These are phyloP conservation scores for Empidonax alnorum DNA, from an alignment of 2,113 vertebrate species.

Conservation along the genomic window DNA sequence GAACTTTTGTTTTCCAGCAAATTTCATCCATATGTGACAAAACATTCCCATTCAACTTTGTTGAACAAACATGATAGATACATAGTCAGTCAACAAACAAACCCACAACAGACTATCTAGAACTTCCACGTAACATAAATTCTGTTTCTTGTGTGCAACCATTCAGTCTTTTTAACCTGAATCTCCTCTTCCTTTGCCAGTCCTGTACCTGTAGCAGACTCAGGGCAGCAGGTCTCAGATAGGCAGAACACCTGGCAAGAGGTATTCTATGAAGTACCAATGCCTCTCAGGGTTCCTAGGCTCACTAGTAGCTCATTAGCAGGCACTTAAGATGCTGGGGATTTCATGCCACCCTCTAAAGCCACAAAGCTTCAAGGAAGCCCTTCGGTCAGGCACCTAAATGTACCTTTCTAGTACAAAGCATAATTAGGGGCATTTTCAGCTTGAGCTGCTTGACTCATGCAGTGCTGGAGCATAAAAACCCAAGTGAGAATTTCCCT, in stretches of 20 bases:
- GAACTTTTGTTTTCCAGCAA: background rate
- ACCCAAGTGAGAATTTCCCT: background rate
- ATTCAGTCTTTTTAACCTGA: background rate
- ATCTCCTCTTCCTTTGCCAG: background rate
- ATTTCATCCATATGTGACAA: background rate
- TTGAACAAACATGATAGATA: background rate
- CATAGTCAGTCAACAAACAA: background rate
- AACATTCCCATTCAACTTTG: background rate
- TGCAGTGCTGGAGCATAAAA: background rate
- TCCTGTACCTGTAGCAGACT: background rate
- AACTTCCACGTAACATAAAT: background rate
- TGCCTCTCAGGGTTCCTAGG: background rate
- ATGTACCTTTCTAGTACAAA: background rate
- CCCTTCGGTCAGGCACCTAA: background rate
- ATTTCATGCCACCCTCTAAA: background rate
- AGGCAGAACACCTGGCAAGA: background rate
- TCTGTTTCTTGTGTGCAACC: background rate
- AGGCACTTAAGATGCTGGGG: background rate
- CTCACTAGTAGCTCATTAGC: background rate
- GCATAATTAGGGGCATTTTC: background rate
- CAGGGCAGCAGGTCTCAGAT: background rate
- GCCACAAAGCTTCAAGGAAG: background rate
- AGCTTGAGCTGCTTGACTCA: background rate
- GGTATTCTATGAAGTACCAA: background rate
- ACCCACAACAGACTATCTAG: background rate